A percentile compares a stretch with the other conserved stretches of the same genome.
Conservation (phyloP, 2,888 invertebrate species). For the Leptinotarsa rubiginosa region DNA sequence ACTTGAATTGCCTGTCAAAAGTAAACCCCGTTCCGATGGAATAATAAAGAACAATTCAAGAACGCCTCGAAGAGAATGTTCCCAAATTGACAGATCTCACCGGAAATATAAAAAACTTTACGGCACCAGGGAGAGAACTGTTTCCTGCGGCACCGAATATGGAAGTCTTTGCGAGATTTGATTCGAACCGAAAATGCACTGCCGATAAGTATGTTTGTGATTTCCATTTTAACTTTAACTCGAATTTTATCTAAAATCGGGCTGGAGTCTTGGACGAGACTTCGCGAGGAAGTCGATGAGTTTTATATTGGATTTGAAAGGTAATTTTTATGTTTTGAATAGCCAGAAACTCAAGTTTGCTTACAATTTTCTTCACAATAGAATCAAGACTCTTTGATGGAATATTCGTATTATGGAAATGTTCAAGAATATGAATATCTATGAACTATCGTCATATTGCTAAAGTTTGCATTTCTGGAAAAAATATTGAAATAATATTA, state of each 20-base stretch:
- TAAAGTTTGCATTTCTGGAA: no score
- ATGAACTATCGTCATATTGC: no score
- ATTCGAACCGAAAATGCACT: constrained; percentile 47
- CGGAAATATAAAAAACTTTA: constrained; percentile 41
- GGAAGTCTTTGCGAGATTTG: constrained; percentile 44
- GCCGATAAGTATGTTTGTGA: constrained; percentile 46
- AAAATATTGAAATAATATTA: no score
- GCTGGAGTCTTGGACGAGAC: constrained; percentile 23
- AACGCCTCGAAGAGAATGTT: constrained; percentile 40
- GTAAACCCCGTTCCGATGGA: constrained; percentile 22
- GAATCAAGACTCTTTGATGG: not conserved
- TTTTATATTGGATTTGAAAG: constrained; percentile 13
- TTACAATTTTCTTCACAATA: not conserved
- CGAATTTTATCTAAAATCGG: constrained; percentile 36
- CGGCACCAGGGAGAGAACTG: constrained; percentile 29
- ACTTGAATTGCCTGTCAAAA: constrained; percentile 47
- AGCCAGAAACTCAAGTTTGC: not conserved
- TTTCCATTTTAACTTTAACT: constrained; percentile 44
- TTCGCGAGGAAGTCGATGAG: not conserved
- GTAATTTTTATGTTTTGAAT: constrained; percentile 20
- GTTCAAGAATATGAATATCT: not conserved
- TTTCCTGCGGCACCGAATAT: constrained; percentile 43
- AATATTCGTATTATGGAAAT: not conserved
- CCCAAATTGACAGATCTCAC: constrained; percentile 43
- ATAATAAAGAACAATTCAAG: constrained; percentile 46